Conservation (phyloP, 2,797 vertebrate species). For the Hydrophis major region DNA sequence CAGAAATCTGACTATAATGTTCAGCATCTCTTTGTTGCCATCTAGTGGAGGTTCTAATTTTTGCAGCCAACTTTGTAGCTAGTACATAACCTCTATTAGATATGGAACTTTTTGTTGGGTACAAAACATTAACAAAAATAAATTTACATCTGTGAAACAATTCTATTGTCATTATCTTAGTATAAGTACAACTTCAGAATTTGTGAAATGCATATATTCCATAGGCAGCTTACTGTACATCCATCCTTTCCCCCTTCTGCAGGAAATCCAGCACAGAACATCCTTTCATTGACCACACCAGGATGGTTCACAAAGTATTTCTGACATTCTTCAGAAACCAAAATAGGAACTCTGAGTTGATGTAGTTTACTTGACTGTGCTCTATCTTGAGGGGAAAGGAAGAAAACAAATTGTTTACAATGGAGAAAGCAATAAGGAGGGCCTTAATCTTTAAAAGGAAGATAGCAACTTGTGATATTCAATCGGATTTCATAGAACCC, state of each 20-base stretch:
- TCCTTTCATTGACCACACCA: constrained; percentile 38
- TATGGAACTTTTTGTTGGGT: not conserved
- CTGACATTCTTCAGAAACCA: constrained; percentile 52
- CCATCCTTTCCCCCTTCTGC: constrained; percentile 43
- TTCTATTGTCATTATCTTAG: not conserved
- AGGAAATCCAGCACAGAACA: constrained; percentile 65
- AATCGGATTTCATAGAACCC: not conserved
- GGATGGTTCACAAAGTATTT: constrained; percentile 38
- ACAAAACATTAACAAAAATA: not conserved
- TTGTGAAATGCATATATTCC: not conserved
- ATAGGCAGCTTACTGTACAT: constrained; percentile 47
- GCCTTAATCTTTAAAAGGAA: not conserved
- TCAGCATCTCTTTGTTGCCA: not conserved
- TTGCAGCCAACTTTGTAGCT: not conserved
- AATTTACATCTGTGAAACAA: not conserved
- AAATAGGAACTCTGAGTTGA: constrained; percentile 59
- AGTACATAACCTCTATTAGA: not conserved
- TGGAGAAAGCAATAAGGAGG: not conserved
- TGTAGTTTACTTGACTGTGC: constrained; percentile 54
- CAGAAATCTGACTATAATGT: not conserved
- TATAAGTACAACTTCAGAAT: not conserved
- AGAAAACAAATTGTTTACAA: constrained; percentile 23
- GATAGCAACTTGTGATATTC: not conserved
- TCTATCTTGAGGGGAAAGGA: constrained; percentile 47
- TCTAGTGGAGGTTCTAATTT: not conserved